Percentiles rank a stretch among this genome's conserved stretches.
phyloP scores from a whole-genome alignment of 2,797 vertebrate species.

The Brachyalestes nurse region DNA sequence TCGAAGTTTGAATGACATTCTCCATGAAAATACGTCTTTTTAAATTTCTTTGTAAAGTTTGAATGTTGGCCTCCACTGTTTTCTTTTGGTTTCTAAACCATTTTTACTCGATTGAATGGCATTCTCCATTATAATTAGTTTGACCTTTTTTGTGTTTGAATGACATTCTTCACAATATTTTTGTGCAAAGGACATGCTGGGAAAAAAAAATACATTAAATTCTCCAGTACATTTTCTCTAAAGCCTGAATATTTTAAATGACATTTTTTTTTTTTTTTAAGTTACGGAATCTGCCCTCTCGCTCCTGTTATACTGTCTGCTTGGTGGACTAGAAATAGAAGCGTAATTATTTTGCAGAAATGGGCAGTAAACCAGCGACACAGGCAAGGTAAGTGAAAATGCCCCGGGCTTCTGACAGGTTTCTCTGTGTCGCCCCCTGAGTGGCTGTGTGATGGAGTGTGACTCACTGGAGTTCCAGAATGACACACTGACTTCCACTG shows the following conservation, averaged over 20 bases:
- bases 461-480: conserved; percentile 9
- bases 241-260: not conserved
- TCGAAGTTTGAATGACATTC: no score
- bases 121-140: no score
- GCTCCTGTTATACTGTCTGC: not conserved
- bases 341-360: not conserved
- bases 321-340: not conserved
- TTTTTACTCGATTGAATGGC: no score
- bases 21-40: no score
- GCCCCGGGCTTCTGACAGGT: conserved; percentile 4
- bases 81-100: no score
- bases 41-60: no score
- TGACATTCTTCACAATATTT: not conserved
- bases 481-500: conserved; percentile 17
- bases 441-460: conserved; percentile 5
- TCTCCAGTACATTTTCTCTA: not conserved
- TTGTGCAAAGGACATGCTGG: not conserved
- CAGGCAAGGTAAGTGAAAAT: not conserved
- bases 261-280: not conserved
- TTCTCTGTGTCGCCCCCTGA: not conserved
- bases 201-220: no score
- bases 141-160: not conserved
- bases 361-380: not conserved
- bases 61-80: no score
- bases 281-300: not conserved